Evolutionary conservation across 2,113 vertebrate species (phyloP), one percentile per base, ranked within the genome.

Genomic region (Nyctereutes procyonoides): DNA sequence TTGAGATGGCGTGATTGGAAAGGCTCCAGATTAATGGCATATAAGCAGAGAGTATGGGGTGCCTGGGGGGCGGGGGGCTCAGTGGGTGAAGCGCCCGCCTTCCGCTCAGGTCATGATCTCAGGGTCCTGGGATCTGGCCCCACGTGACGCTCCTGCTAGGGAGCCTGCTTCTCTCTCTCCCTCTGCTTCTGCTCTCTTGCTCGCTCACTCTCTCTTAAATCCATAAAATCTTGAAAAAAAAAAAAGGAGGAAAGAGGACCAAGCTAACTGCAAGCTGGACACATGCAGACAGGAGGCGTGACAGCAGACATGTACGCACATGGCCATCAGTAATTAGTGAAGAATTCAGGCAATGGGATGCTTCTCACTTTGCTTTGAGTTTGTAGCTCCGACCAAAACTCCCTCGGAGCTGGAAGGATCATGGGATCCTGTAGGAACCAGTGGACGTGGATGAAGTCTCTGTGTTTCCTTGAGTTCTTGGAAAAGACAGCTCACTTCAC

Each of bases 271-370:
- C 12, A 24, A 14, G 12, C 16, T 0, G 1, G 1, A 10, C 3
- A 15, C 56, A 7, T 8, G 2, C 24, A 11, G 6, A 0, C 67
- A 5, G 2, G 26, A 7, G 38, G n/a, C 15, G 15, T 0, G 7
- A 55, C 17, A 13, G 12, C 2, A 2, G n/a, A 11, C 28, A 3
- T 5, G 60, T 22, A 1, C n/a, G 28, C 8, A 1, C 30, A 24
- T 43, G 17, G 3, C 11, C 20, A 1, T 3, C 22, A 12, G 22
- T 1, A 28, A 20, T 12, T 19, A n/a, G 67, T 0, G 32, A 55
- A 38, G 15, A 28, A 35, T 7, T 13, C 43, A 2, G 22, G 12
- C 3, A 20, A 20, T 3, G 3, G 32, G 30, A 35, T 0, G 1
- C 8, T n/a, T 35, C 55, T 38, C 32, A 3, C 16, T 51, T 4